A percentile compares a stretch with the other conserved stretches of the same genome.
Evolutionary conservation across 2,113 vertebrate genomes (phyloP).

Genomic region (Psilopogon haemacephalus): DNA sequence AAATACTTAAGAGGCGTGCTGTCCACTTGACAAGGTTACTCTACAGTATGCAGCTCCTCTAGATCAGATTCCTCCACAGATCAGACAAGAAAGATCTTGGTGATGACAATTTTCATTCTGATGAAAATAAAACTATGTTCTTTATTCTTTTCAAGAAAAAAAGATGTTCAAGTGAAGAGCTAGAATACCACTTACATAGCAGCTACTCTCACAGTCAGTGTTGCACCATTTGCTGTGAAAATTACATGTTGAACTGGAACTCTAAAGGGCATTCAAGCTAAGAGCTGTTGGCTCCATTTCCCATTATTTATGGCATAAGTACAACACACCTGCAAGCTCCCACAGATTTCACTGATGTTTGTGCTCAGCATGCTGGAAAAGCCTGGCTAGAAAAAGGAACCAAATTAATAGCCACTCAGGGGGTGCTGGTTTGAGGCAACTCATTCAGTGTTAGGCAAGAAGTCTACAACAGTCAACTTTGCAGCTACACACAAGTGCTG

Average conservation of each 20-base stretch:
- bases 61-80: neutral
- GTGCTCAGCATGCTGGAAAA: neutral
- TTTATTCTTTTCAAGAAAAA: neutral
- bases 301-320: neutral
- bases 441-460: neutral
- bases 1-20: neutral
- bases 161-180: neutral
- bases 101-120: neutral
- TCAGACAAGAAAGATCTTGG: neutral
- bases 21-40: neutral
- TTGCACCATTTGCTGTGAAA: neutral
- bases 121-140: neutral
- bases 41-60: neutral
- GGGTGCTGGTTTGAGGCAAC: conserved; percentile 2
- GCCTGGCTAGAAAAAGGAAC: conserved; percentile 3
- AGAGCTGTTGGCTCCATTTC: conserved; percentile 9
- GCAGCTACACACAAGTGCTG: neutral
- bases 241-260: neutral
- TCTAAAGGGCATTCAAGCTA: neutral
- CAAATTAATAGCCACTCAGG: conserved; percentile 14
- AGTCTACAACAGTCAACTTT: neutral
- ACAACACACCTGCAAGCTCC: conserved; percentile 32
- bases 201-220: neutral
- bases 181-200: neutral
- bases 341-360: neutral